Evolutionary conservation across 2,888 invertebrate species (phyloP).

Genomic region (Metallyticus violacea): DNA sequence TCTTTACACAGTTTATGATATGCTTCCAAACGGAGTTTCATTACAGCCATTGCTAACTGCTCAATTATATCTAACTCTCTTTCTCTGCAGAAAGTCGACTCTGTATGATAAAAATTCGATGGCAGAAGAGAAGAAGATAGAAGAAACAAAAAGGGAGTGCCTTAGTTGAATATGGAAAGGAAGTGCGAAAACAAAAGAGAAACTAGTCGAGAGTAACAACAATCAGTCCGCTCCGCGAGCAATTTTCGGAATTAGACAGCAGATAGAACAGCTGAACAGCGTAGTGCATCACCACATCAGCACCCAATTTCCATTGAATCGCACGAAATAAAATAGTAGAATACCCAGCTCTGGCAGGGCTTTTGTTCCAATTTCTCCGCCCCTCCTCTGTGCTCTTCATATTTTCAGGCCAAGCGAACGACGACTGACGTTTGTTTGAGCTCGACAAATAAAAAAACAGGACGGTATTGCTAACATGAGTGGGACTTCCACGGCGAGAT

Average conservation of each 20-base stretch:
- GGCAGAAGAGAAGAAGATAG: neutral
- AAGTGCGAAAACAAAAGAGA: neutral
- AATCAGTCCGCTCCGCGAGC: neutral
- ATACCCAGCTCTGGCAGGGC: neutral
- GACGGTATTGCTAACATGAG: neutral
- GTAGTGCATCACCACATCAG: neutral
- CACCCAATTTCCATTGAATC: neutral
- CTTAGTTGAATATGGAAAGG: neutral
- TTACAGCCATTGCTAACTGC: neutral
- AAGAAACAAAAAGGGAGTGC: neutral
- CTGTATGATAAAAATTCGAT: neutral
- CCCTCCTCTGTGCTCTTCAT: neutral
- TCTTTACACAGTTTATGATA: no score
- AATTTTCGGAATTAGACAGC: neutral
- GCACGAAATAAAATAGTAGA: neutral
- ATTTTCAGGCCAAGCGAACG: neutral
- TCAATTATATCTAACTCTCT: neutral
- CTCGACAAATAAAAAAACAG: neutral
- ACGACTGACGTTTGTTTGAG: neutral
- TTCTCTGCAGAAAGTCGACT: neutral
- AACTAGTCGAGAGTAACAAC: neutral
- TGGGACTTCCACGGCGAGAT: neutral
- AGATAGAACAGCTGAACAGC: neutral
- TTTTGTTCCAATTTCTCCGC: neutral
- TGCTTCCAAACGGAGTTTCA: no score